Evolutionary conservation across 2,888 invertebrate species (phyloP), one percentile per base, ranked within the genome.

Genomic region (Cephonodes hylas): DNA sequence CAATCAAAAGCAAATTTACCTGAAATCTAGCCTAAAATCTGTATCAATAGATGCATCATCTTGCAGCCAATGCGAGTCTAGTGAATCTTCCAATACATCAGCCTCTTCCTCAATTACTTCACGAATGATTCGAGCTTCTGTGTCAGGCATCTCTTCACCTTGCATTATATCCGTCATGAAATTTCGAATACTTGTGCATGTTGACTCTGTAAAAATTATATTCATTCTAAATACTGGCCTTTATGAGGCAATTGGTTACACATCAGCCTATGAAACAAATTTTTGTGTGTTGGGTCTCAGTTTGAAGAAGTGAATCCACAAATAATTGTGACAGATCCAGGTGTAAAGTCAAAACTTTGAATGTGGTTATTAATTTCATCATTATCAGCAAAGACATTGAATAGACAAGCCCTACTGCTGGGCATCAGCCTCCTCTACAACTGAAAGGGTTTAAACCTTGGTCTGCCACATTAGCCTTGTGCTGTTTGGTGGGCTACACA

Each of bases 191-290:
- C 91, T 91, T 63, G 91, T 89, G 66, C 88, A 87, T 63, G 89
- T 91, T 66, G 91, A 91, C 62, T 85, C 91, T 92, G 80, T n/a
- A 80, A 81, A n/a, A n/a, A n/a, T n/a, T n/a, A n/a, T n/a, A n/a
- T n/a, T n/a, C n/a, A n/a, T n/a, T n/a, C n/a, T n/a, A n/a, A n/a
- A n/a, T n/a, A n/a, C n/a, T n/a, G n/a, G n/a, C n/a, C 31, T 34
- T 3, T 46, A 6, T 57, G 13, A 15, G 5, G n/a, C n/a, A n/a
- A n/a, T n/a, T n/a, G n/a, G n/a, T n/a, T n/a, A n/a, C n/a, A n/a
- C n/a, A n/a, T n/a, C n/a, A n/a, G n/a, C n/a, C n/a, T n/a, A n/a
- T n/a, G n/a, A n/a, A n/a, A n/a, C n/a, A n/a, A n/a, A n/a, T n/a
- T n/a, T n/a, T n/a, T n/a, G n/a, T n/a, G n/a, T n/a, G n/a, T n/a